Conservation (phyloP, 2,797 vertebrate species). For the Argyrosomus regius region DNA sequence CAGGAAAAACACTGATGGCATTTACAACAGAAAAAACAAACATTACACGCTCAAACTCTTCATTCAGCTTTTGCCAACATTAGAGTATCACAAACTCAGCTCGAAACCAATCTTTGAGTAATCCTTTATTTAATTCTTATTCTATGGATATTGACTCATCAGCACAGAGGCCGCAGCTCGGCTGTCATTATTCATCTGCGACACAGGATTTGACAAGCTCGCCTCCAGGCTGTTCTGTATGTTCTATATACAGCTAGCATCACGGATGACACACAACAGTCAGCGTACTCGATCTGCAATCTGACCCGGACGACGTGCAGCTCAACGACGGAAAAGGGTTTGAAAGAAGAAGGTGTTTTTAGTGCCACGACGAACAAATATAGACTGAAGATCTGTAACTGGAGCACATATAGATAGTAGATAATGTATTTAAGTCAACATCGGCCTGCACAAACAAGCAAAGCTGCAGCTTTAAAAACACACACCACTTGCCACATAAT, state of each 20-base stretch:
- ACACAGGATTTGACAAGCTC: constrained; percentile 43
- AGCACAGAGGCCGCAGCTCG: constrained; percentile 36
- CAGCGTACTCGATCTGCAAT: constrained; percentile 8
- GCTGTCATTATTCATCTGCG: constrained; percentile 52
- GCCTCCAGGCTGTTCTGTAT: constrained; percentile 46
- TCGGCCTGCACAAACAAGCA: constrained; percentile 20
- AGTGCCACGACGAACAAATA: neutral
- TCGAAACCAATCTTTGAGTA: neutral
- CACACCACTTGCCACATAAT: neutral
- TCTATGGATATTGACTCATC: constrained; percentile 64
- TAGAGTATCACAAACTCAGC: neutral
- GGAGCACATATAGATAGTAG: neutral
- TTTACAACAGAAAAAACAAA: constrained; percentile 5
- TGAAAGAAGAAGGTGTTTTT: neutral
- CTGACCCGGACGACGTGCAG: constrained; percentile 12
- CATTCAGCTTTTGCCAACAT: constrained; percentile 14
- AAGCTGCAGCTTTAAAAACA: constrained; percentile 12
- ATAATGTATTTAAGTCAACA: constrained; percentile 12
- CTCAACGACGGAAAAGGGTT: constrained; percentile 2
- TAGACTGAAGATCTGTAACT: neutral
- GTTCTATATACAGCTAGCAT: constrained; percentile 40
- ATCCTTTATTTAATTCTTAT: neutral
- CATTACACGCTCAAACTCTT: neutral
- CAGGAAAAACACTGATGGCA: neutral
- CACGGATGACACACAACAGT: constrained; percentile 35